Conservation (phyloP, 2,888 invertebrate species). For the Lasioglossum calceatum region DNA sequence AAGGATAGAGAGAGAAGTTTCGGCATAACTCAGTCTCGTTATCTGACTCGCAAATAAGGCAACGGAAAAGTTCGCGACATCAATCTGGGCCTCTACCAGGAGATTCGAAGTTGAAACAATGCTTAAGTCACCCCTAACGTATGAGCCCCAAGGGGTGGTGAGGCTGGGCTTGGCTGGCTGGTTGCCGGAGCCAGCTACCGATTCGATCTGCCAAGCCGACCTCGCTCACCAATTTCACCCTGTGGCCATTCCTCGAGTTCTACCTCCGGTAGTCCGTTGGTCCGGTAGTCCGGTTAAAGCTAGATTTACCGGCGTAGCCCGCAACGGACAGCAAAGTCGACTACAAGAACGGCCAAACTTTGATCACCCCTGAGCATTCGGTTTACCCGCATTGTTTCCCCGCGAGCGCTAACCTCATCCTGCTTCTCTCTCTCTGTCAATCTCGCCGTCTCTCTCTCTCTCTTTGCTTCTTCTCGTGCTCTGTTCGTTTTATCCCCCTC, state of each 20-base stretch:
- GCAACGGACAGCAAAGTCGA: conserved; percentile 61
- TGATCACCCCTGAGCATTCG: conserved; percentile 66
- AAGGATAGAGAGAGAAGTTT: conserved; percentile 77
- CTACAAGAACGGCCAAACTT: conserved; percentile 65
- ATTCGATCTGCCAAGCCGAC: conserved; percentile 58
- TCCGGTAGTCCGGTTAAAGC: conserved; percentile 56
- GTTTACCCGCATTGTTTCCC: conserved; percentile 54
- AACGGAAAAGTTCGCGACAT: conserved; percentile 84
- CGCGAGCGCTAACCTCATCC: conserved; percentile 5
- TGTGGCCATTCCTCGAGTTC: conserved; percentile 48
- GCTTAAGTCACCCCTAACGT: conserved; percentile 84
- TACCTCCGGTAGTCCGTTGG: conserved; percentile 53
- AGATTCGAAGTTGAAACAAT: conserved; percentile 84
- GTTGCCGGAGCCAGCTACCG: conserved; percentile 50
- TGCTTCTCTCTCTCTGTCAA: background rate
- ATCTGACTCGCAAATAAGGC: conserved; percentile 85
- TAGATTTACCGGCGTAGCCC: conserved; percentile 64
- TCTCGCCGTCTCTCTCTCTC: background rate
- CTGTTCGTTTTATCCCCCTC: background rate
- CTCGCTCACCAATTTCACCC: conserved; percentile 59
- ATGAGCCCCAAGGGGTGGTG: conserved; percentile 81
- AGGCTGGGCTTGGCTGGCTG: conserved; percentile 27
- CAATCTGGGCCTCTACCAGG: conserved; percentile 82
- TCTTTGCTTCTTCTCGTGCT: background rate
- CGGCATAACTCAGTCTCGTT: conserved; percentile 84